Percentiles rank a stretch among this genome's conserved stretches.
Evolutionary conservation across 2,888 invertebrate species (phyloP).

Genomic region (Neoascia interrupta): DNA sequence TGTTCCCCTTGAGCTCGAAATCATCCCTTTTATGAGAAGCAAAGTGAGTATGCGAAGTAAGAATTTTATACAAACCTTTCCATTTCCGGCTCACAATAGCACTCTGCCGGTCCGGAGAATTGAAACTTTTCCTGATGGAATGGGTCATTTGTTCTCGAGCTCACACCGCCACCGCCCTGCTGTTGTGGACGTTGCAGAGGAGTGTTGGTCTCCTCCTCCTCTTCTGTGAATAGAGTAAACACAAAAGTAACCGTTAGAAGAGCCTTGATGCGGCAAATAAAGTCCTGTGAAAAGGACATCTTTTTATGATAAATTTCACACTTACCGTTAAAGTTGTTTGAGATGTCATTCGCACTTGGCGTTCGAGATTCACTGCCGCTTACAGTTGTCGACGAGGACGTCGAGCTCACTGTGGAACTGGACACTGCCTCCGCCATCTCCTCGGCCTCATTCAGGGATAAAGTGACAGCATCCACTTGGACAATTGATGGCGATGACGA

Average conservation of each 20-base stretch:
- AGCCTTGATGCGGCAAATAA: background rate
- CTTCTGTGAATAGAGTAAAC: slow-evolving; percentile 42
- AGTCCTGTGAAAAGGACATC: background rate
- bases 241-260: background rate
- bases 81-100: slow-evolving; percentile 78
- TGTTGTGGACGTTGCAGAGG: slow-evolving; percentile 29
- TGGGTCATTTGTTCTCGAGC: slow-evolving; percentile 70
- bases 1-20: too few species aligned
- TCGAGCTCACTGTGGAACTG: slow-evolving; percentile 1
- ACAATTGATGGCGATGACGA: slow-evolving; percentile 14
- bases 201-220: slow-evolving; percentile 26
- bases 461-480: slow-evolving; percentile 37
- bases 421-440: background rate
- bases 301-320: slow-evolving; percentile 22
- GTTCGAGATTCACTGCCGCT: too few species aligned
- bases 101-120: slow-evolving; percentile 77
- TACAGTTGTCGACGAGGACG: slow-evolving; percentile 35
- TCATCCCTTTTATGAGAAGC: too few species aligned
- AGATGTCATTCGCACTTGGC: slow-evolving; percentile 71
- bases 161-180: slow-evolving; percentile 9
- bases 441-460: slow-evolving; percentile 2
- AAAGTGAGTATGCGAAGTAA: background rate
- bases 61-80: slow-evolving; percentile 74
- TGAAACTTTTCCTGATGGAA: slow-evolving; percentile 74
- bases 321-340: slow-evolving; percentile 71